These are phyloP conservation scores for Drosophila tanythrix DNA, from an alignment of 2,888 invertebrate genomes.

Conservation along the genomic window DNA sequence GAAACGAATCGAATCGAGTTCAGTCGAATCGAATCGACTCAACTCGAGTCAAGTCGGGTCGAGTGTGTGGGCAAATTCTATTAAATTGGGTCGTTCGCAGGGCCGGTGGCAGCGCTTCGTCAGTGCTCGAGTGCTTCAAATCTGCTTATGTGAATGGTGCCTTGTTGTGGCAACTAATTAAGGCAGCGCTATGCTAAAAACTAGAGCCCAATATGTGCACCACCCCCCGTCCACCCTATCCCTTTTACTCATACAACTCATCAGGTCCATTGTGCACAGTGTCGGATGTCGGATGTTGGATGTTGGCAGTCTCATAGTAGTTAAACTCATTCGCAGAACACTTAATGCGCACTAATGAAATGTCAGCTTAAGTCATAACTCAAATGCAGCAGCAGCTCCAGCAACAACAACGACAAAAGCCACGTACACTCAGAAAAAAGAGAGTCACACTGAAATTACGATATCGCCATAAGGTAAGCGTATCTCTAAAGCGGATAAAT, in stretches of 20 bases:
- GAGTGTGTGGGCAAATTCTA: slow-evolving; percentile 34
- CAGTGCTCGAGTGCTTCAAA: slow-evolving; percentile 26
- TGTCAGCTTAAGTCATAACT: slow-evolving; percentile 84
- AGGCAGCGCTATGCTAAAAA: slow-evolving; percentile 49
- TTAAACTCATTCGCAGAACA: slow-evolving; percentile 77
- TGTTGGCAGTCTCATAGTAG: slow-evolving; percentile 46
- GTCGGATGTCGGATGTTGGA: slow-evolving; percentile 20
- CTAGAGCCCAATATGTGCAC: slow-evolving; percentile 10
- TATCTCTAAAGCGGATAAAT: not conserved
- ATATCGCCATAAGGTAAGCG: not conserved
- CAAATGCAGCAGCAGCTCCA: slow-evolving; percentile 65
- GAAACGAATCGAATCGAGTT: not conserved
- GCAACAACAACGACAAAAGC: slow-evolving; percentile 27
- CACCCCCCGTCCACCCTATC: not conserved
- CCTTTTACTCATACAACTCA: not conserved
- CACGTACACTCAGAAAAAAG: slow-evolving; percentile 3
- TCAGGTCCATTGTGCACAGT: slow-evolving; percentile 20
- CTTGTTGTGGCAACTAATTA: slow-evolving; percentile 65
- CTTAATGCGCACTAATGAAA: slow-evolving; percentile 83
- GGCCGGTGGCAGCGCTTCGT: slow-evolving; percentile 27
- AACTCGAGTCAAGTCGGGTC: slow-evolving; percentile 2
- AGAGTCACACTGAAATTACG: not conserved
- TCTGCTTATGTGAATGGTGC: slow-evolving; percentile 50
- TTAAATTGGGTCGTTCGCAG: slow-evolving; percentile 63
- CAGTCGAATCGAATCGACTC: not conserved